Evolutionary conservation across 2,797 vertebrate species (phyloP).

Genomic region (Oceanodroma leucorhoa): DNA sequence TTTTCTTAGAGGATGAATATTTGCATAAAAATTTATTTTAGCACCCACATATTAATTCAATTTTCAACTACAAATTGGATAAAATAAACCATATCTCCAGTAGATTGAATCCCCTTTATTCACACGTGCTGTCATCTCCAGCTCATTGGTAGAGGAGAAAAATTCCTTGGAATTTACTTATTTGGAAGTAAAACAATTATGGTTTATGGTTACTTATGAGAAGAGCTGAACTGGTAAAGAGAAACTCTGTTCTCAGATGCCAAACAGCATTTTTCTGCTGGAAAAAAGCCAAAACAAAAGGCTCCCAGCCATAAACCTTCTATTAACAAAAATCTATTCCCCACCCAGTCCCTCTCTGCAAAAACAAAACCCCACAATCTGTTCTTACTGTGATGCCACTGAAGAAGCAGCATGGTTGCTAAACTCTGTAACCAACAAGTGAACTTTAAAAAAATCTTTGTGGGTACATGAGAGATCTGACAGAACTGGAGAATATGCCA

Average conservation of each 20-base stretch:
- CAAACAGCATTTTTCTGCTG: neutral
- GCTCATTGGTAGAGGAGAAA: neutral
- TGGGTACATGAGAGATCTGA: neutral
- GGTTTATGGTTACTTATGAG: neutral
- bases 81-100: neutral
- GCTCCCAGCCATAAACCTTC: neutral
- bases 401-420: slow-evolving; percentile 19
- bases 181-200: neutral
- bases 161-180: neutral
- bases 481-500: neutral
- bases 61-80: neutral
- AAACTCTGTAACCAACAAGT: neutral
- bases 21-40: neutral
- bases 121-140: neutral
- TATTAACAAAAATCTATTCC: neutral
- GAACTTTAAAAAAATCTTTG: neutral
- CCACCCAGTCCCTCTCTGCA: neutral
- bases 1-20: neutral
- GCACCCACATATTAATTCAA: neutral
- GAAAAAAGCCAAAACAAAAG: neutral
- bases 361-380: neutral
- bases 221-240: neutral
- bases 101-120: neutral
- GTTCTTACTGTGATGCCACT: neutral
- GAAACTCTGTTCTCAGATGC: neutral